A percentile compares a stretch with the other conserved stretches of the same genome.
Conservation (phyloP, 2,113 vertebrate species). For the Ceyx margarethae region DNA sequence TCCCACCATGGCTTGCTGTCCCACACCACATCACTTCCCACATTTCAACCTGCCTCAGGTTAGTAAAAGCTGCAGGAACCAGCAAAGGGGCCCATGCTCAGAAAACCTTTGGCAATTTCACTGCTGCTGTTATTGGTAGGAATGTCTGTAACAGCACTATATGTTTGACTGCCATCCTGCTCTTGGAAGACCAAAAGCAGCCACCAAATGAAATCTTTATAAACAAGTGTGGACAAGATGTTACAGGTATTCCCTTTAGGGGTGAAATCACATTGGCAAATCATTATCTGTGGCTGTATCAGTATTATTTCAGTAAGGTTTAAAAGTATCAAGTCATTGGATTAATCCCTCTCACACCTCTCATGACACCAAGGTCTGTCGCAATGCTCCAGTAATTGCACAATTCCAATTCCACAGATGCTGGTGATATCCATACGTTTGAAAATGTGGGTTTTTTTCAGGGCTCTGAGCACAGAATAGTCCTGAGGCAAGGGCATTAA, state of each 20-base stretch:
- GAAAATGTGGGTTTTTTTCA: background rate
- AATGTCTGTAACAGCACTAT: background rate
- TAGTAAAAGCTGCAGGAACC: background rate
- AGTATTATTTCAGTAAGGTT: background rate
- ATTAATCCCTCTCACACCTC: constrained; percentile 25
- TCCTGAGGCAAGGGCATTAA: background rate
- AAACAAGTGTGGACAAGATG: constrained; percentile 10
- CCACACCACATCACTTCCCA: background rate
- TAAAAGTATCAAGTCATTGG: background rate
- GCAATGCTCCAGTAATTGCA: constrained; percentile 26
- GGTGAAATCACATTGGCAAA: background rate
- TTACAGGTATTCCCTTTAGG: constrained; percentile 6
- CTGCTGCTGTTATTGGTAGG: background rate
- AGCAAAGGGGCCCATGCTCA: background rate
- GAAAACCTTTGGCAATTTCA: background rate
- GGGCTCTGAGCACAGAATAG: background rate
- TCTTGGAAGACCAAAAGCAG: background rate
- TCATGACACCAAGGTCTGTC: constrained; percentile 19
- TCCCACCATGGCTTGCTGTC: background rate
- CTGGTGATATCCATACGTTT: background rate
- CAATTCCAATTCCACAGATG: constrained; percentile 24
- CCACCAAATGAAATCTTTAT: background rate
- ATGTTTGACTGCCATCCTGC: background rate
- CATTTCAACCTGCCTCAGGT: background rate
- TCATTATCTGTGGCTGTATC: constrained; percentile 1